phyloP scores from a whole-genome alignment of 2,113 vertebrate species.

The Ammodytes dubius region DNA sequence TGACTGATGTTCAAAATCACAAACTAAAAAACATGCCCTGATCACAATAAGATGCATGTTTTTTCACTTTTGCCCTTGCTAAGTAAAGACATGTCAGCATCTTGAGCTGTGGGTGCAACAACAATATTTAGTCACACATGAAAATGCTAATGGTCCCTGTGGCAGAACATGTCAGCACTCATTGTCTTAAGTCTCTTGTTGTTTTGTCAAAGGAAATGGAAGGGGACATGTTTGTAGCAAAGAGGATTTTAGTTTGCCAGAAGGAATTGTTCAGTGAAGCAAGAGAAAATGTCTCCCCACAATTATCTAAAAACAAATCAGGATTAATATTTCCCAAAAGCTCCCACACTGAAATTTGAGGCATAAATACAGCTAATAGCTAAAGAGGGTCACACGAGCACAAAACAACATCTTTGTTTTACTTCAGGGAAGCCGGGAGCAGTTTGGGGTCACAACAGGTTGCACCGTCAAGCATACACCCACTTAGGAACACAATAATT shows the following conservation, averaged over 20 bases:
- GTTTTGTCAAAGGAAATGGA: constrained; percentile 58
- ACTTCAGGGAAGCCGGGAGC: constrained; percentile 55
- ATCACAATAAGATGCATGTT: background rate
- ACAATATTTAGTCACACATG: constrained; percentile 68
- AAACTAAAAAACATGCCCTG: background rate
- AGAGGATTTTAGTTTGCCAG: constrained; percentile 49
- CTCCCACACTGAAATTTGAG: constrained; percentile 51
- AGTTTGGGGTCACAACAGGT: constrained; percentile 60
- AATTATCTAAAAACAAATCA: constrained; percentile 60
- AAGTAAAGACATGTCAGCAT: constrained; percentile 28
- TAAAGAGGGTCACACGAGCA: constrained; percentile 54
- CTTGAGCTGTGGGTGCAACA: constrained; percentile 32
- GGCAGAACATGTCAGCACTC: constrained; percentile 69
- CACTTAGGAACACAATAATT: constrained; percentile 61
- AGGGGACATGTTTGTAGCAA: constrained; percentile 49
- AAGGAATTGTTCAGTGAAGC: constrained; percentile 67
- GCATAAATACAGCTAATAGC: constrained; percentile 70
- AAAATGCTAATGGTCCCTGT: constrained; percentile 74
- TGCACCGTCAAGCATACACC: constrained; percentile 66
- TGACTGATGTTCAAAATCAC: background rate
- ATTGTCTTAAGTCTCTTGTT: constrained; percentile 59
- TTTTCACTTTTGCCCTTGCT: constrained; percentile 10
- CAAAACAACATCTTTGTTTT: constrained; percentile 60
- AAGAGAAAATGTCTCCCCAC: constrained; percentile 46
- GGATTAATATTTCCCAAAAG: constrained; percentile 56